Conservation (phyloP, 2,797 vertebrate species). For the Scolopax rusticola region DNA sequence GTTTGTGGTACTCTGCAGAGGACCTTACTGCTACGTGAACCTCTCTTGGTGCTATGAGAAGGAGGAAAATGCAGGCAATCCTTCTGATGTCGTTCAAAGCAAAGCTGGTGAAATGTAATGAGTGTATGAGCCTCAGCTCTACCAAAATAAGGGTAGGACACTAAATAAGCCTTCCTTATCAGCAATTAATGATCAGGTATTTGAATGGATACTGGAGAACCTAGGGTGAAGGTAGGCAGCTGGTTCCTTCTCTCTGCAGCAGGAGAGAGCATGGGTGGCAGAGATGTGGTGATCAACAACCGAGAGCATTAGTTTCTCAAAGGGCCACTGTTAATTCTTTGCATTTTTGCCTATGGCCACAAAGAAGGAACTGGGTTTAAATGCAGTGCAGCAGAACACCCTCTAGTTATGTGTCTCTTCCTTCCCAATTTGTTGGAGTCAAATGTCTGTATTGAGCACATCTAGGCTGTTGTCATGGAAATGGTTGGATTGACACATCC, state of each 20-base stretch:
- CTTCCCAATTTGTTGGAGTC: slow-evolving; percentile 33
- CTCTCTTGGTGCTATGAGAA: not conserved
- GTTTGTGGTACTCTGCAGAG: not conserved
- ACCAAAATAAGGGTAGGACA: not conserved
- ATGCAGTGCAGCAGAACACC: not conserved
- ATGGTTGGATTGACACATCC: slow-evolving; percentile 69
- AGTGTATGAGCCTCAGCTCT: not conserved
- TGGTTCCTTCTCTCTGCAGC: not conserved
- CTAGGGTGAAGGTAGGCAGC: not conserved
- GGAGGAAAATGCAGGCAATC: not conserved
- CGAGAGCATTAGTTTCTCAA: not conserved
- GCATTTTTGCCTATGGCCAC: not conserved
- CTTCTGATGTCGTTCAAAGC: not conserved
- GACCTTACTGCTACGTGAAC: not conserved
- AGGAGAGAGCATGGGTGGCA: not conserved
- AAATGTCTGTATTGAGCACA: slow-evolving; percentile 70
- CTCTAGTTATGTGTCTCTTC: not conserved
- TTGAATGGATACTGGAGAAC: not conserved
- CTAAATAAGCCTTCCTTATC: not conserved
- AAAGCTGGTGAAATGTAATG: not conserved
- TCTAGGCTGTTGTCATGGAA: slow-evolving; percentile 76
- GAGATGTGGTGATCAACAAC: not conserved
- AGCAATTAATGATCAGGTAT: not conserved
- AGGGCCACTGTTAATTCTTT: not conserved
- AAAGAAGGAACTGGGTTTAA: not conserved